These are phyloP conservation scores for Buteo buteo DNA, from an alignment of 2,113 vertebrate species.

Conservation along the genomic window DNA sequence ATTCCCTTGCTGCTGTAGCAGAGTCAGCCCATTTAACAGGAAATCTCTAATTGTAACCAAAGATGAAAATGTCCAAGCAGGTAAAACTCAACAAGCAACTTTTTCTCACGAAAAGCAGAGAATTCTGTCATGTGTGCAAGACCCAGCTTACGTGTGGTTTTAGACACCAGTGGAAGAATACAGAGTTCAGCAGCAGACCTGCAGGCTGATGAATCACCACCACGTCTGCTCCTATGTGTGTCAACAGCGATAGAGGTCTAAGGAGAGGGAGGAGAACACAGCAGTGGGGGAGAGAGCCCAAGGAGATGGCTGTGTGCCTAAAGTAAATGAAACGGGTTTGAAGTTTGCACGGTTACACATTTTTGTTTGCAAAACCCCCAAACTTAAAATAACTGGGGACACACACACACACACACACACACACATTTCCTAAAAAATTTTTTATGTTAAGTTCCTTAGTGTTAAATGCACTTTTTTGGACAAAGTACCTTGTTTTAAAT, in stretches of 20 bases:
- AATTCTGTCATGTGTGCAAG: not conserved
- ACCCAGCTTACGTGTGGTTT: rapidly evolving
- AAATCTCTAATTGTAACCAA: not conserved
- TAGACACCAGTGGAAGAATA: not conserved
- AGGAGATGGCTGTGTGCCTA: rapidly evolving
- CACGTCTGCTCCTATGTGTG: not conserved
- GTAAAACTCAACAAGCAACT: not conserved
- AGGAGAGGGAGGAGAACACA: not conserved
- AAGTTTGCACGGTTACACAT: not conserved
- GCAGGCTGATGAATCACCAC: not conserved
- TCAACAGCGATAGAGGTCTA: rapidly evolving
- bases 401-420: rapidly evolving
- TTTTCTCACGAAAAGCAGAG: rapidly evolving
- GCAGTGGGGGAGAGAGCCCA: rapidly evolving
- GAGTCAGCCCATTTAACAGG: not conserved
- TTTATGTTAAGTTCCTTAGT: not conserved
- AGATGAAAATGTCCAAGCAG: not conserved
- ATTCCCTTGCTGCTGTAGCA: not conserved
- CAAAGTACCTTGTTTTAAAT: not conserved
- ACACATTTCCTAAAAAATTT: not conserved
- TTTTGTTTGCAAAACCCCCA: not conserved
- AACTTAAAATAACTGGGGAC: not conserved
- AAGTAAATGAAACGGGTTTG: not conserved
- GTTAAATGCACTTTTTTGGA: not conserved
- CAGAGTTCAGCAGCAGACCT: not conserved